Conservation (phyloP, 1,140 invertebrate species). For the Ostrea edulis region DNA sequence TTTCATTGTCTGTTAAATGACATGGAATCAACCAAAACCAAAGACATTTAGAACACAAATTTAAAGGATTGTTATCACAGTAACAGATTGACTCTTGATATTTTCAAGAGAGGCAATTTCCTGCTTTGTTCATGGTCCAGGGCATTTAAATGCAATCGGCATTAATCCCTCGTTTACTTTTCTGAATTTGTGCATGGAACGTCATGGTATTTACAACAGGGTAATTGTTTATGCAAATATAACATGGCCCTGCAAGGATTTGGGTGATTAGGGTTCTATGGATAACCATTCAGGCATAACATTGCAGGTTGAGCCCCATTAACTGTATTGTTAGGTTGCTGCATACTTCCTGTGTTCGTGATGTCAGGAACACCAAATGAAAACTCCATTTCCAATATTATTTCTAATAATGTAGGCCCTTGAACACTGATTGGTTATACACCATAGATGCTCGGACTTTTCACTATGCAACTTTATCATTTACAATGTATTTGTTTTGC, state of each 20-base stretch:
- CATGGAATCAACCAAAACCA: constrained; percentile 18
- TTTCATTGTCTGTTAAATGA: constrained; percentile 38
- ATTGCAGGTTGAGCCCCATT: constrained; percentile 27
- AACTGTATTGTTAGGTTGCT: constrained; percentile 23
- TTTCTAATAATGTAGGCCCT: constrained; percentile 15
- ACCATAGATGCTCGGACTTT: neutral
- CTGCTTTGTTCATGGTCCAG: constrained; percentile 31
- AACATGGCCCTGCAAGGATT: constrained; percentile 35
- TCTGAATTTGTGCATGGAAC: constrained; percentile 36
- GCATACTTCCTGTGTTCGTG: constrained; percentile 35
- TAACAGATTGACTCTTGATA: constrained; percentile 37
- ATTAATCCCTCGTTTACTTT: constrained; percentile 33
- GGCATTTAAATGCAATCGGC: constrained; percentile 36
- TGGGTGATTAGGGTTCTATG: constrained; percentile 35
- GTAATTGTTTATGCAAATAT: constrained; percentile 39
- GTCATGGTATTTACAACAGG: constrained; percentile 33
- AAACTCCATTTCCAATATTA: constrained; percentile 23
- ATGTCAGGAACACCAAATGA: neutral
- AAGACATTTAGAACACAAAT: constrained; percentile 19
- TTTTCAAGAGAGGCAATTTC: constrained; percentile 38
- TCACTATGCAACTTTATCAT: too few relatives aligned
- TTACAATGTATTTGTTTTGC: too few relatives aligned
- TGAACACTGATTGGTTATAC: neutral
- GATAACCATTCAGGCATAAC: constrained; percentile 14
- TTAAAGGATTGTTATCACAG: constrained; percentile 26